Conservation (phyloP, 2,113 vertebrate species). For the Spermophilus dauricus region DNA sequence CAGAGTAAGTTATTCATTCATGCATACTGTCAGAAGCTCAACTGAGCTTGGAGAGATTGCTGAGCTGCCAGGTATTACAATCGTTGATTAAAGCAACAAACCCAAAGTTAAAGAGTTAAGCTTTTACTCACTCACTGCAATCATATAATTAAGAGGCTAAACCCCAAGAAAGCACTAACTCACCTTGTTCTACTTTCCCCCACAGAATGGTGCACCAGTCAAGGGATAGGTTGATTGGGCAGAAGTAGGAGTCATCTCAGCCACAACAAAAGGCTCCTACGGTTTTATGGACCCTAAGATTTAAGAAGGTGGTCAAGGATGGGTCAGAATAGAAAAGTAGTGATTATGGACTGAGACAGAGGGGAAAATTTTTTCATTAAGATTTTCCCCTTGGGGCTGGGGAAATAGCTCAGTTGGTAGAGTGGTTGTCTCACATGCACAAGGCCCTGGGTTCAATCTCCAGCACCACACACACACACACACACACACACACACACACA, state of each 20-base stretch:
- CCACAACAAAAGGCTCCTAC: neutral
- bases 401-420: too few species aligned
- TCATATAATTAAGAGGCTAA: neutral
- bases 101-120: neutral
- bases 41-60: neutral
- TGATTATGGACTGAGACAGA: conserved; percentile 7
- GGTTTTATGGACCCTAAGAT: neutral
- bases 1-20: neutral
- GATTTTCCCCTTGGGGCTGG: neutral
- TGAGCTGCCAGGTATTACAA: neutral
- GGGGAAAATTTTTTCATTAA: neutral
- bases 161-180: neutral
- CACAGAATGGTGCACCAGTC: neutral
- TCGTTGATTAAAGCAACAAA: conserved; percentile 1
- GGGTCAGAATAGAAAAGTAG: neutral
- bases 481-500: too few species aligned
- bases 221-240: neutral
- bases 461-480: too few species aligned
- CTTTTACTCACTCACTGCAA: neutral
- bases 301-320: rapidly evolving
- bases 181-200: neutral
- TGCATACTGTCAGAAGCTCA: neutral
- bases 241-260: neutral
- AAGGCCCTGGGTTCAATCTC: too few species aligned
- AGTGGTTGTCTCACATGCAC: too few species aligned